A percentile compares a stretch with the other conserved stretches of the same genome.
These are phyloP conservation scores for Aphelocoma coerulescens DNA, from an alignment of 2,113 vertebrate species.

Conservation along the genomic window DNA sequence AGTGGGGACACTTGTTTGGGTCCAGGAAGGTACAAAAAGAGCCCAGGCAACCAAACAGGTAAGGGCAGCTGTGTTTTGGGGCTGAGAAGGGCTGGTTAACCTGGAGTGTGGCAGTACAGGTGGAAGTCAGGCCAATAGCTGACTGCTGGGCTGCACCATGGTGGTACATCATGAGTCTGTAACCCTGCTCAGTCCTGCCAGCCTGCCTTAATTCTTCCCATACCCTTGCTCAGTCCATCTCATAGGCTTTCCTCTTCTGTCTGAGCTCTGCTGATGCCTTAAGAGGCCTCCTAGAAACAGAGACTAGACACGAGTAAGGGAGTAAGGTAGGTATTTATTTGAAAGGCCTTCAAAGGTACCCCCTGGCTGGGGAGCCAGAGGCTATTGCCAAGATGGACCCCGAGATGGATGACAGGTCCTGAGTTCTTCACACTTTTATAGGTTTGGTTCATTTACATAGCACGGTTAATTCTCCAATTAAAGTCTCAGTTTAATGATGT, in stretches of 20 bases:
- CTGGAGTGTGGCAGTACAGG: not conserved
- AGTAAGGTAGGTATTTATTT: no score
- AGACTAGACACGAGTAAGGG: no score
- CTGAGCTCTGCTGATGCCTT: not conserved
- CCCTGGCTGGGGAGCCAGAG: no score
- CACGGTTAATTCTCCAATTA: no score
- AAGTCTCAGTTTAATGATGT: no score
- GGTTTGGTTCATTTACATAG: no score
- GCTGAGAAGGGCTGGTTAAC: not conserved
- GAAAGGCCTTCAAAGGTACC: no score
- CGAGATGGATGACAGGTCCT: no score
- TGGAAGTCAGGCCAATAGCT: not conserved
- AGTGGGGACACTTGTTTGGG: constrained; percentile 75
- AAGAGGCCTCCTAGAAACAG: no score
- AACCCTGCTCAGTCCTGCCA: not conserved
- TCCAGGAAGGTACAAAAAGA: constrained; percentile 71
- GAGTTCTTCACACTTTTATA: no score
- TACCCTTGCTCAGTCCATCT: not conserved
- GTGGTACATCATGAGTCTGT: not conserved
- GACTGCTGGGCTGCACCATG: fast-evolving
- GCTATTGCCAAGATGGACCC: no score
- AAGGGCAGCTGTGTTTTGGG: not conserved
- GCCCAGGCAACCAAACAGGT: constrained; percentile 77
- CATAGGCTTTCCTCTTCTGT: not conserved
- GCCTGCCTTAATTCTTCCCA: not conserved